Evolutionary conservation across 2,888 invertebrate species (phyloP).

Genomic region (Rhingia rostrata): DNA sequence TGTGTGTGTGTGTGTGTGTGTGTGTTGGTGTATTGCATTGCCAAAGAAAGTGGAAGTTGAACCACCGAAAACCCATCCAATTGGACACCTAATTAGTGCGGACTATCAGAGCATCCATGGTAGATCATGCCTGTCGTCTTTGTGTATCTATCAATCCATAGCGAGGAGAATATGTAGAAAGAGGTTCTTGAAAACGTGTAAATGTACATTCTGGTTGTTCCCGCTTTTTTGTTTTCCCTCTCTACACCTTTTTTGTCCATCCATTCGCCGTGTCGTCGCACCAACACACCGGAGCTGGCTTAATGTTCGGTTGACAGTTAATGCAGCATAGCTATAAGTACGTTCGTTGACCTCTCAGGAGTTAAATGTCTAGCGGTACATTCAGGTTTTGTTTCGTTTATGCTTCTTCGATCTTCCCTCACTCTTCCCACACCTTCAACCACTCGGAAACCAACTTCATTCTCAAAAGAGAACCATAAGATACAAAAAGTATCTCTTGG

Average conservation of each 20-base stretch:
- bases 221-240: constrained; percentile 39
- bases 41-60: constrained; percentile 56
- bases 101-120: neutral
- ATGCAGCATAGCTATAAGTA: constrained; percentile 75
- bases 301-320: constrained; percentile 67
- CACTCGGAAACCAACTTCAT: constrained; percentile 24
- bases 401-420: constrained; percentile 57
- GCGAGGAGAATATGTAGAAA: neutral
- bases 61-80: neutral
- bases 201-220: constrained; percentile 27
- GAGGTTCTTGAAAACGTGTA: constrained; percentile 11
- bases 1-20: neutral
- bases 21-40: constrained; percentile 28
- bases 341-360: constrained; percentile 77
- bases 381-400: constrained; percentile 75
- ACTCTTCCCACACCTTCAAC: constrained; percentile 16
- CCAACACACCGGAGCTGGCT: constrained; percentile 40
- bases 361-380: constrained; percentile 77
- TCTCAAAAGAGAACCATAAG: constrained; percentile 44
- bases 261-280: neutral
- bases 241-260: neutral
- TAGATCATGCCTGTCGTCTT: too few species aligned
- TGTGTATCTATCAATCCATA: neutral
- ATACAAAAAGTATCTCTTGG: constrained; percentile 24
- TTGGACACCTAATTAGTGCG: constrained; percentile 5